These are phyloP conservation scores for Phyllostomus discolor DNA, from an alignment of 2,113 vertebrate species.

Conservation along the genomic window DNA sequence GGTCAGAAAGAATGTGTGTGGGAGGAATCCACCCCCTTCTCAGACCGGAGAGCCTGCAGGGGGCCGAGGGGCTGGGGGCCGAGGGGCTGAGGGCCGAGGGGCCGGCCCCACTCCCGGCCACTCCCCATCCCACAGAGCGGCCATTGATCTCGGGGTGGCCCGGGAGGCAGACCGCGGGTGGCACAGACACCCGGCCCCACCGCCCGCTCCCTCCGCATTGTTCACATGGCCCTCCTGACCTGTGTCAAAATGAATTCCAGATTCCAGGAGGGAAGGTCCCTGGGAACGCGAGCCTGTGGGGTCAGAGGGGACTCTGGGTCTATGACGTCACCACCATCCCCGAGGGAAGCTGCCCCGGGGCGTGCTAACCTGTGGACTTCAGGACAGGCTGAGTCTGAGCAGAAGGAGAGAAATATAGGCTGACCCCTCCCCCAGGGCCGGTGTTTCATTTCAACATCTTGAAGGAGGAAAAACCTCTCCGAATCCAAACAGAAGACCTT, in stretches of 20 bases:
- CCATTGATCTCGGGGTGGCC: neutral
- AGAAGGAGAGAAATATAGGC: neutral
- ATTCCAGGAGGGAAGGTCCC: constrained; percentile 19
- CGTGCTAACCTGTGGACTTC: neutral
- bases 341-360: neutral
- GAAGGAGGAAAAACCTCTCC: neutral
- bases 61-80: neutral
- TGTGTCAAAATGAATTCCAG: constrained; percentile 42
- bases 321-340: neutral
- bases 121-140: neutral
- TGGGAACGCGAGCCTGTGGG: neutral
- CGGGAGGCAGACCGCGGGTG: neutral
- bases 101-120: neutral
- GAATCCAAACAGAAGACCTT: neutral
- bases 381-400: neutral
- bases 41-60: neutral
- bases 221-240: constrained; percentile 34
- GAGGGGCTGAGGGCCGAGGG: neutral
- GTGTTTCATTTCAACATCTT: neutral
- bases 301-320: neutral
- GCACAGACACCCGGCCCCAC: neutral
- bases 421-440: accelerated
- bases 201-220: neutral
- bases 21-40: neutral
- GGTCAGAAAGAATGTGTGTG: neutral